Base-by-base conservation (phyloP, 92 coral and sea anemone species). In the Epizoanthus rinbou region DNA sequence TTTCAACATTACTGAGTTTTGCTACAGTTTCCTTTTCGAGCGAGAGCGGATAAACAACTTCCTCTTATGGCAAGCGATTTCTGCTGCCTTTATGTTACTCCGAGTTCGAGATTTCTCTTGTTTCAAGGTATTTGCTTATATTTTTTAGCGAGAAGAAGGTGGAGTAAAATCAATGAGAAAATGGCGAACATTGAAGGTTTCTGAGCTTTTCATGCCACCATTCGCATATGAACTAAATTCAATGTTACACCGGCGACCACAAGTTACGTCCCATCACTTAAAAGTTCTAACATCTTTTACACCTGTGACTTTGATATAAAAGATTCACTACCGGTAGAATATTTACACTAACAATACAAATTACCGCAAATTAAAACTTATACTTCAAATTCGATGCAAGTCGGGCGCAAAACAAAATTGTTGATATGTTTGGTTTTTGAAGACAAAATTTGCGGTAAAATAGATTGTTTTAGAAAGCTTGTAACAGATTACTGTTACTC, bases 271-370 rank as follows among this genome's bases (percentile, higher is more conserved):
- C 37, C 45, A 69, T 4, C 57, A 62, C 71, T 59, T 58, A 33
- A 33, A 39, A 78, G 57, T 78, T 63, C 56, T 45, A 22, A 62
- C 28, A 78, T 41, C 54, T 14, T 62, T 78, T 62, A 78, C 71
- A 78, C 82, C 82, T 62, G 69, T 41, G 41, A 62, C 17, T 78
- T 63, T 37, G 70, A 62, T 63, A 62, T 43, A 78, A 62, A 76
- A 43, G 15, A 78, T 62, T 78, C 71, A 41, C 82, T 6, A 23
- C 39, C 33, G 23, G 71, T 57, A 23, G 53, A 76, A 76, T 18
- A 23, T 62, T 78, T 41, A 39, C 19, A 78, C 16, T 65, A 67
- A 66, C 59, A 78, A 41, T 56, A 57, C 59, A 31, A 35, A 58
- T 24, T 52, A 62, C 2, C 63, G 9, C 14, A 33, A 76, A 76